phyloP scores from a whole-genome alignment of 2,888 invertebrate species.

The Drosophila meridiana region DNA sequence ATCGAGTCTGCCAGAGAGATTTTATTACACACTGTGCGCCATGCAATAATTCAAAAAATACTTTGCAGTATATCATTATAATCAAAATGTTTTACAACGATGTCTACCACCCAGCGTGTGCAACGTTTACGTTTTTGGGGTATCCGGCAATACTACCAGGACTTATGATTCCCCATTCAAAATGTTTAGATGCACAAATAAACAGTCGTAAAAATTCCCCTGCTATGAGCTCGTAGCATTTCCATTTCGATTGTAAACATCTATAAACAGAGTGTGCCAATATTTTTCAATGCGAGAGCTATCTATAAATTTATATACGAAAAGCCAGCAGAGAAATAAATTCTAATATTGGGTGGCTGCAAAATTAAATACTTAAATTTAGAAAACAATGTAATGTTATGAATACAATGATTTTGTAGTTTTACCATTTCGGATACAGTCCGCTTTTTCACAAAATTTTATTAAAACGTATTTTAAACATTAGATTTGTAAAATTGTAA shows the following conservation, averaged over 20 bases:
- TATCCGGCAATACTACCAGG: slow-evolving; percentile 28
- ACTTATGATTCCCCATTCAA: slow-evolving; percentile 69
- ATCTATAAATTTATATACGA: not conserved
- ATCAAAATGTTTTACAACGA: slow-evolving; percentile 62
- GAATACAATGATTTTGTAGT: too few relatives aligned
- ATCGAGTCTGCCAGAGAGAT: slow-evolving; percentile 52
- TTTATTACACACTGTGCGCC: slow-evolving; percentile 63
- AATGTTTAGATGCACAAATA: slow-evolving; percentile 77
- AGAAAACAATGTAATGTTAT: too few relatives aligned
- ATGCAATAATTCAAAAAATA: slow-evolving; percentile 79
- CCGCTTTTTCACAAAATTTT: too few relatives aligned
- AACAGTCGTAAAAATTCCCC: slow-evolving; percentile 65
- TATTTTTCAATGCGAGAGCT: slow-evolving; percentile 10
- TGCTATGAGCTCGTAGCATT: slow-evolving; percentile 18
- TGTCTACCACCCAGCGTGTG: slow-evolving; percentile 68
- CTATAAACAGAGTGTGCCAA: slow-evolving; percentile 27
- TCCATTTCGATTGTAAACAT: slow-evolving; percentile 55
- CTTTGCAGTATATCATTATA: slow-evolving; percentile 75
- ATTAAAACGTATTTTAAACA: too few relatives aligned
- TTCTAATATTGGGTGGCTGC: not conserved
- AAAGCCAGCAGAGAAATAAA: not conserved
- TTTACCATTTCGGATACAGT: too few relatives aligned
- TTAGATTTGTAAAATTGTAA: too few relatives aligned
- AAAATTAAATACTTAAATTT: not conserved
- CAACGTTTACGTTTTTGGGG: slow-evolving; percentile 29